Evolutionary conservation across 1,140 invertebrate genomes (phyloP).

Genomic region (Drosophila sechellia): DNA sequence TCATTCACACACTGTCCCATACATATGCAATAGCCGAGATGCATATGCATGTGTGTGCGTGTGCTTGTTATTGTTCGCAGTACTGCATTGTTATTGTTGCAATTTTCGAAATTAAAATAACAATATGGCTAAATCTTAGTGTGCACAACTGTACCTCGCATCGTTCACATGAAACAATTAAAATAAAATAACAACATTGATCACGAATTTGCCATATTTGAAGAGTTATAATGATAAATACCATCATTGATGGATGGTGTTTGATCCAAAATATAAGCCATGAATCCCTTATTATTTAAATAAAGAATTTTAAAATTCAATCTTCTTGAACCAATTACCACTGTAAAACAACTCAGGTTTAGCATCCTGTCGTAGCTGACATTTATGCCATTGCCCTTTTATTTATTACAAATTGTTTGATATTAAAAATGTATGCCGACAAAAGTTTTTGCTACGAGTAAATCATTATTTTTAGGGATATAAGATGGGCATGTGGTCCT

Average conservation of each 20-base stretch:
- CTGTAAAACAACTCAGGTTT: constrained; percentile 1
- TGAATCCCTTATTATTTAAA: too few species aligned
- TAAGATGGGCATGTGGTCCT: not conserved
- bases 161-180: not conserved
- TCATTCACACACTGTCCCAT: constrained; percentile 21
- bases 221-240: too few species aligned
- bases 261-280: too few species aligned
- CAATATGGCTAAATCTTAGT: constrained; percentile 61
- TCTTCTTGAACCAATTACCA: not conserved
- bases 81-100: constrained; percentile 70
- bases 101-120: constrained; percentile 80
- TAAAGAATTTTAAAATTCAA: not conserved
- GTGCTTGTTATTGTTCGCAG: constrained; percentile 70
- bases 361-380: constrained; percentile 58
- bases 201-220: not conserved
- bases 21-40: constrained; percentile 28
- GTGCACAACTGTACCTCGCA: constrained; percentile 50
- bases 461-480: constrained; percentile 52
- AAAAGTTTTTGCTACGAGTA: constrained; percentile 50
- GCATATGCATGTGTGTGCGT: constrained; percentile 34
- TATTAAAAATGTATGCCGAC: constrained; percentile 73
- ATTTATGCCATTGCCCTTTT: constrained; percentile 68
- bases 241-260: too few species aligned
- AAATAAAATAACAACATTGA: not conserved
- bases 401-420: constrained; percentile 82